These are phyloP conservation scores for Sphinx pinastri DNA, from an alignment of 2,888 invertebrate genomes.

Conservation along the genomic window DNA sequence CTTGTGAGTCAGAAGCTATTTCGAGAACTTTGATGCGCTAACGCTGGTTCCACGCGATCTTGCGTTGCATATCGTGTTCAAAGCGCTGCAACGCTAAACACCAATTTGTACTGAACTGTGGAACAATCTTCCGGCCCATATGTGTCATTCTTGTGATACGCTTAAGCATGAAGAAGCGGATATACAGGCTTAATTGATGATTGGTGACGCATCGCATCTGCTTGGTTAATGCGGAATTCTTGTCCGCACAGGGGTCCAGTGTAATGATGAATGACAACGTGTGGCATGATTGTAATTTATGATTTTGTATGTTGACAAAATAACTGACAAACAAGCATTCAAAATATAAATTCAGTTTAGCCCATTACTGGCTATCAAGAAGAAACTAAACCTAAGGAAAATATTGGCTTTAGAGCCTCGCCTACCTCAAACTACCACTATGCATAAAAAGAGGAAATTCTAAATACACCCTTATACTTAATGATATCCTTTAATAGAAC, in stretches of 20 bases:
- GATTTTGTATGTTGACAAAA: neutral
- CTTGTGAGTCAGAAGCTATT: slow-evolving; percentile 73
- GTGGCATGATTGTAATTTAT: neutral
- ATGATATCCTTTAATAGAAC: neutral
- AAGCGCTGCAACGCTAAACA: slow-evolving; percentile 31
- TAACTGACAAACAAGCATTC: no score
- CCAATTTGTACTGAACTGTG: slow-evolving; percentile 23
- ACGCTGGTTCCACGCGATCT: slow-evolving; percentile 37
- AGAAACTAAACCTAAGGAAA: no score
- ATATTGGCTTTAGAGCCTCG: neutral
- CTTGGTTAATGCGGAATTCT: neutral
- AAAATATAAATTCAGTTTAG: no score
- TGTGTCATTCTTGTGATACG: neutral
- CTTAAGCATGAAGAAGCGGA: slow-evolving; percentile 5
- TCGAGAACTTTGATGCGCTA: slow-evolving; percentile 60
- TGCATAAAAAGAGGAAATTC: neutral
- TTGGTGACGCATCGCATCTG: slow-evolving; percentile 6
- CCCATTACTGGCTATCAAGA: no score
- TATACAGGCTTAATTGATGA: neutral
- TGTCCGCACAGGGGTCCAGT: neutral
- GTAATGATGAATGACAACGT: neutral
- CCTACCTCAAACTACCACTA: neutral
- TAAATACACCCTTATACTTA: neutral
- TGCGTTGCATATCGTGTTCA: slow-evolving; percentile 28
- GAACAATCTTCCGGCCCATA: slow-evolving; percentile 15